Base-by-base conservation (phyloP, 2,113 vertebrate genomes). In the Bothrops jararaca region DNA sequence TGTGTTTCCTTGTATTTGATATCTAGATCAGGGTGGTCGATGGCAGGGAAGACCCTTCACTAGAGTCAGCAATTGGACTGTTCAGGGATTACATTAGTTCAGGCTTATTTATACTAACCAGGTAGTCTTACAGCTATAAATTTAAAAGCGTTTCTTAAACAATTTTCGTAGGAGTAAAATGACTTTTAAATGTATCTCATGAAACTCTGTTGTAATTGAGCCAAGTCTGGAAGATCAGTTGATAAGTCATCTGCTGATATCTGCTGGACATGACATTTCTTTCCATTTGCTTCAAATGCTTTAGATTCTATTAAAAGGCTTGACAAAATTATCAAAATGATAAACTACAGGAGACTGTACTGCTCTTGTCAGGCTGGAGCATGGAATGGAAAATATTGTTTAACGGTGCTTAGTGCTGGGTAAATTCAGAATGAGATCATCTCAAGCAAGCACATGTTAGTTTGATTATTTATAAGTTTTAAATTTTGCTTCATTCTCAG, bases 1-100 rank as follows among this genome's bases (percentile, higher is more conserved):
- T 95, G 91, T 95, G 95, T 97, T 97, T 97, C 96, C 96, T 96
- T 96, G 85, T 87, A 74, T 96, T 95, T 96, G 97, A 97, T 97
- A 96, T 94, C 91, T 89, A 97, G 97, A 96, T 95, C 95, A 97
- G 97, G 15, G 69, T 15, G 34, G n/a, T 80, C 6, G 18, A 39
- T 7, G 5, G 34, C 7, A 22, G 15, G 34, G 97, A 97, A 97
- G 97, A 97, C 96, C 96, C 95, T 96, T 97, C 97, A 95, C 95
- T 97, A 96, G 96, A 96, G 96, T 97, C 95, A 97, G 97, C 97
- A 98, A 98, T 97, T 97, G 96, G 97, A 96, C 97, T 97, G 97
- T 97, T 98, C 96, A 97, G 96, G 97, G 97, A 97, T 96, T 86
- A 60, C 95, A 93, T 97, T 97, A 96, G 96, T 98, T 96, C 97